Percentiles rank a stretch among this genome's conserved stretches.
Evolutionary conservation across 2,888 invertebrate genomes (phyloP).

Genomic region (Eugnorisma glareosa): DNA sequence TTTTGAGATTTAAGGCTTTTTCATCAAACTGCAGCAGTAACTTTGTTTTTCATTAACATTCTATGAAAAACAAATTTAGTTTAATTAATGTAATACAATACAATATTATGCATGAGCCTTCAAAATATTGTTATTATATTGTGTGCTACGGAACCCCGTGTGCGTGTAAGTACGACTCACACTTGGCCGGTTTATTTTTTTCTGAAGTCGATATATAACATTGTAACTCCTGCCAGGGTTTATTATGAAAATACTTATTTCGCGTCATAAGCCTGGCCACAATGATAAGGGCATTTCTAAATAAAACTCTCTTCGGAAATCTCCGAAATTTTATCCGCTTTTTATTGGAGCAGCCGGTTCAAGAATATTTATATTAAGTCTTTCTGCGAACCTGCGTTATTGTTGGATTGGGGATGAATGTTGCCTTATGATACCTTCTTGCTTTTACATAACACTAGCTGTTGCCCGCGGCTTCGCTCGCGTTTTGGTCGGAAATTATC

Average conservation of each 20-base stretch:
- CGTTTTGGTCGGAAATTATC: no score
- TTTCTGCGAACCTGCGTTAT: slow-evolving; percentile 28
- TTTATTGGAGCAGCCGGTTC: slow-evolving; percentile 62
- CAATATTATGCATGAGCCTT: no score
- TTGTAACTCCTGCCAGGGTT: slow-evolving; percentile 42
- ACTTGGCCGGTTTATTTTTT: no score
- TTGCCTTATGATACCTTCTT: background rate
- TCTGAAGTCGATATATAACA: slow-evolving; percentile 63
- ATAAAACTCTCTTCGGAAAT: slow-evolving; percentile 66
- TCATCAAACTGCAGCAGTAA: no score
- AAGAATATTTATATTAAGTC: slow-evolving; percentile 64
- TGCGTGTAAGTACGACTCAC: no score
- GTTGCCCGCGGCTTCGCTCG: no score
- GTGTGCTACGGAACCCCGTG: no score
- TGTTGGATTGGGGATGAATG: slow-evolving; percentile 21
- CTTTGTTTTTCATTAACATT: no score
- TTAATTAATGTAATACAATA: no score
- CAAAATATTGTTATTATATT: no score
- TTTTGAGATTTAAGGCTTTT: no score
- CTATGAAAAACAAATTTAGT: no score
- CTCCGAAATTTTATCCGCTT: slow-evolving; percentile 63
- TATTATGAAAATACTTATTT: slow-evolving; percentile 63
- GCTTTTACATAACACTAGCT: background rate
- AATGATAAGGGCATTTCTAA: slow-evolving; percentile 67
- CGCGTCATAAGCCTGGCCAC: slow-evolving; percentile 63